phyloP scores from a whole-genome alignment of 2,113 vertebrate species.

The Eclectus roratus region DNA sequence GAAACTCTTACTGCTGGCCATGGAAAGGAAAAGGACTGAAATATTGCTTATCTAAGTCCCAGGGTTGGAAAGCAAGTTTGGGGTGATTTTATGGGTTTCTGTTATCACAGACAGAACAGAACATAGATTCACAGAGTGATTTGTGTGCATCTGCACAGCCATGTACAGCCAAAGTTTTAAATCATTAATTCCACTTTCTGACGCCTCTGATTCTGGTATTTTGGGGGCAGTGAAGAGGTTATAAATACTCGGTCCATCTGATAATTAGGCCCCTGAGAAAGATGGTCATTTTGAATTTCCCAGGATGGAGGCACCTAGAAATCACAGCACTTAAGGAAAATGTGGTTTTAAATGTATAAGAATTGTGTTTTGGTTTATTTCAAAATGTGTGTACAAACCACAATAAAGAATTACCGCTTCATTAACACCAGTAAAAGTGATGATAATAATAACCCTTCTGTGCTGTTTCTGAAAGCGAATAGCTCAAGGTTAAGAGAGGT shows the following conservation, averaged over 20 bases:
- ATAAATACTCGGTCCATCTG: not conserved
- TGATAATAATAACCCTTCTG: slow-evolving; percentile 21
- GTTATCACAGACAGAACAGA: not conserved
- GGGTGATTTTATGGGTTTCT: not conserved
- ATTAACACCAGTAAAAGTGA: slow-evolving; percentile 20
- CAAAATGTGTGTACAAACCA: slow-evolving; percentile 19
- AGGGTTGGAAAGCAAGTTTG: not conserved
- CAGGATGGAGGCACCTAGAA: not conserved
- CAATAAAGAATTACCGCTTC: slow-evolving; percentile 21
- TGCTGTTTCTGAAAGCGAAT: slow-evolving; percentile 40
- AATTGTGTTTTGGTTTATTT: not conserved
- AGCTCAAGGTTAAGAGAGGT: slow-evolving; percentile 20
- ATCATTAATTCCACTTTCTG: not conserved
- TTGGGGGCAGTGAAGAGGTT: not conserved
- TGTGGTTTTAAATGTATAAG: not conserved
- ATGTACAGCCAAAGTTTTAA: slow-evolving; percentile 1
- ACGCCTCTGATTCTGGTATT: not conserved
- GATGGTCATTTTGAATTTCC: not conserved
- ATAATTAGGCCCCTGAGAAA: slow-evolving; percentile 29
- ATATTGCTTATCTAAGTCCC: not conserved
- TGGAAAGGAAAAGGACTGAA: not conserved
- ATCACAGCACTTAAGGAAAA: not conserved
- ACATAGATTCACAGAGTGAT: not conserved
- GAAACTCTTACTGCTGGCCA: not conserved
- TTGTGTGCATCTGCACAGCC: not conserved